Percentiles rank a stretch among this genome's conserved stretches.
phyloP scores from a whole-genome alignment of 2,888 invertebrate genomes.

The Luperina testacea region DNA sequence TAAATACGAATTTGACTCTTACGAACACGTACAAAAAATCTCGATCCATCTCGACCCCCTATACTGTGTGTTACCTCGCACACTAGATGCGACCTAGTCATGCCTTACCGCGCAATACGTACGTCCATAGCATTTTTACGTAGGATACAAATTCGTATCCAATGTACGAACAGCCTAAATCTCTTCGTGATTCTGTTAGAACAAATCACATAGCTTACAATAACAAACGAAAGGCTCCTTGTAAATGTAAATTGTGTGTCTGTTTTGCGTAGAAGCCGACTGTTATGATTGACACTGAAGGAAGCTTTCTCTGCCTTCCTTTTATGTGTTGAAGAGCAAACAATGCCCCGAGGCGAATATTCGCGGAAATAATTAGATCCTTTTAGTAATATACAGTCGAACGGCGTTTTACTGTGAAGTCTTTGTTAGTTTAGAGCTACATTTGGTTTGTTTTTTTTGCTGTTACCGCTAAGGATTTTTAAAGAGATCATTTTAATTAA shows the following conservation, averaged over 20 bases:
- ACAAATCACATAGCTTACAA: slow-evolving; percentile 37
- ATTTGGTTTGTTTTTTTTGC: background rate
- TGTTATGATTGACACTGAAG: slow-evolving; percentile 50
- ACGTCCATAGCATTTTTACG: background rate
- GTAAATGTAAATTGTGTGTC: slow-evolving; percentile 37
- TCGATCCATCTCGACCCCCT: background rate
- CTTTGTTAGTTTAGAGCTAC: slow-evolving; percentile 22
- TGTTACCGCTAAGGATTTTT: background rate
- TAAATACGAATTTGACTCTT: background rate
- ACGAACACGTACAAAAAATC: background rate
- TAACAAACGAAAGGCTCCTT: slow-evolving; percentile 35
- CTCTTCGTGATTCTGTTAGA: slow-evolving; percentile 11
- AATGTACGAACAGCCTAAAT: background rate
- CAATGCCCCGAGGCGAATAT: slow-evolving; percentile 31
- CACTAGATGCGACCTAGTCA: background rate
- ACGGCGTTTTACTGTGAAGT: slow-evolving; percentile 14
- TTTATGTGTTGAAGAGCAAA: slow-evolving; percentile 44
- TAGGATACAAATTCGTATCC: background rate
- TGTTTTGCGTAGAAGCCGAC: slow-evolving; percentile 27
- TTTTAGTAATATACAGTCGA: slow-evolving; percentile 12
- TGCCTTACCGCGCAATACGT: background rate
- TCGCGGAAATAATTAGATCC: slow-evolving; percentile 38
- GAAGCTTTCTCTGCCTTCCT: slow-evolving; percentile 25
- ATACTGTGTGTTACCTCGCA: background rate
- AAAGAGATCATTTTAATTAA: background rate